phyloP scores from a whole-genome alignment of 2,113 vertebrate species.

The Toxostoma redivivum region DNA sequence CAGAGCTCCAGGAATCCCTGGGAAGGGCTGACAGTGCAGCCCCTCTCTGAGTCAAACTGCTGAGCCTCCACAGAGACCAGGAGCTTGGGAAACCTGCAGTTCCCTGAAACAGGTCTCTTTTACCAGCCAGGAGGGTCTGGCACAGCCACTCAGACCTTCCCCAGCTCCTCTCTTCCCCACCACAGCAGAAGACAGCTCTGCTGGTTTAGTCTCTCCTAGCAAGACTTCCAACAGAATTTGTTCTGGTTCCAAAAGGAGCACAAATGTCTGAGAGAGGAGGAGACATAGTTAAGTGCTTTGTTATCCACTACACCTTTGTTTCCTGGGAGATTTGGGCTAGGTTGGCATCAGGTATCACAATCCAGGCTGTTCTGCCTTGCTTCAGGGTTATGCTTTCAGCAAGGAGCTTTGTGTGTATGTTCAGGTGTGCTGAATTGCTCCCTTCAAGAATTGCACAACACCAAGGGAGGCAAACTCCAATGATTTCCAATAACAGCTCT shows the following conservation, averaged over 20 bases:
- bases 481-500: slow-evolving; percentile 20
- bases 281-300: slow-evolving; percentile 17
- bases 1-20: not conserved
- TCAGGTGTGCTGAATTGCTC: slow-evolving; percentile 5
- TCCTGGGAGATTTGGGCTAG: slow-evolving; percentile 29
- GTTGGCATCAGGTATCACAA: slow-evolving; percentile 12
- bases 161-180: not conserved
- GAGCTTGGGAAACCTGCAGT: not conserved
- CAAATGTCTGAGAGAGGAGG: not conserved
- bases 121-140: not conserved
- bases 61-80: not conserved
- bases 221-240: not conserved
- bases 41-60: not conserved
- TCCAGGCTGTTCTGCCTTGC: not conserved
- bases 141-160: not conserved
- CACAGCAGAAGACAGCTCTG: not conserved
- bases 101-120: not conserved
- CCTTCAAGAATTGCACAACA: not conserved
- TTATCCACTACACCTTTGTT: slow-evolving; percentile 35
- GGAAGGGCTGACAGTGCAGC: not conserved
- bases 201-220: not conserved
- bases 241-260: not conserved
- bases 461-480: not conserved
- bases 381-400: slow-evolving; percentile 40
- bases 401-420: not conserved